A percentile compares a stretch with the other conserved stretches of the same genome.
These are phyloP conservation scores for Sinohyriopsis cumingii DNA, from an alignment of 2,888 invertebrate genomes.

Conservation along the genomic window DNA sequence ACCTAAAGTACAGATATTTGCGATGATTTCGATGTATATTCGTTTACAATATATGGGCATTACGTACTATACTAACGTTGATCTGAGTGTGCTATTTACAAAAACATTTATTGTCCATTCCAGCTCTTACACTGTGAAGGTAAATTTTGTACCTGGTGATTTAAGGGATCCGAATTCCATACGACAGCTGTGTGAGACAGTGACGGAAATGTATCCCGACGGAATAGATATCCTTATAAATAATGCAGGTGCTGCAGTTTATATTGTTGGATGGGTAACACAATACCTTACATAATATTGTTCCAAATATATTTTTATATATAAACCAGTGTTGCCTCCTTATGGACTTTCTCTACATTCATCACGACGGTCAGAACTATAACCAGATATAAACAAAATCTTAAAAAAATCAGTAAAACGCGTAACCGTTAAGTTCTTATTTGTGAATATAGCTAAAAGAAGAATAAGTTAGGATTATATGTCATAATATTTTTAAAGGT, in stretches of 20 bases:
- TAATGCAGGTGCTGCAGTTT: conserved; percentile 51
- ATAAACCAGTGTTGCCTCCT: not conserved
- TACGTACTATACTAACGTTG: no score
- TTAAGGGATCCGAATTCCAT: conserved; percentile 16
- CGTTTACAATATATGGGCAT: no score
- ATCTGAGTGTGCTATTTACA: no score
- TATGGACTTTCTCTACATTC: not conserved
- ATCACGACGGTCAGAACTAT: no score
- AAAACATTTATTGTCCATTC: not conserved
- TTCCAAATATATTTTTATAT: not conserved
- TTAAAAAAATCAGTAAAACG: no score
- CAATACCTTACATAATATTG: not conserved
- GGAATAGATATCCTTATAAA: conserved; percentile 60
- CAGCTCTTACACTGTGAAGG: conserved; percentile 13
- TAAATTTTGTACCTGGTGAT: conserved; percentile 29
- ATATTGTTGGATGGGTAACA: not conserved
- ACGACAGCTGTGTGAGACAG: conserved; percentile 23
- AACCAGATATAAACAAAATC: no score
- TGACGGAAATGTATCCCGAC: conserved; percentile 37
- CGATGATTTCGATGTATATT: no score
- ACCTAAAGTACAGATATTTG: no score
- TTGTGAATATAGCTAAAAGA: no score
- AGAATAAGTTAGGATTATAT: no score
- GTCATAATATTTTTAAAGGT: no score
- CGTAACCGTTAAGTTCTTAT: no score